A percentile compares a stretch with the other conserved stretches of the same genome.
phyloP scores from a whole-genome alignment of 2,888 invertebrate genomes.

The Apomyelois bistriatella region DNA sequence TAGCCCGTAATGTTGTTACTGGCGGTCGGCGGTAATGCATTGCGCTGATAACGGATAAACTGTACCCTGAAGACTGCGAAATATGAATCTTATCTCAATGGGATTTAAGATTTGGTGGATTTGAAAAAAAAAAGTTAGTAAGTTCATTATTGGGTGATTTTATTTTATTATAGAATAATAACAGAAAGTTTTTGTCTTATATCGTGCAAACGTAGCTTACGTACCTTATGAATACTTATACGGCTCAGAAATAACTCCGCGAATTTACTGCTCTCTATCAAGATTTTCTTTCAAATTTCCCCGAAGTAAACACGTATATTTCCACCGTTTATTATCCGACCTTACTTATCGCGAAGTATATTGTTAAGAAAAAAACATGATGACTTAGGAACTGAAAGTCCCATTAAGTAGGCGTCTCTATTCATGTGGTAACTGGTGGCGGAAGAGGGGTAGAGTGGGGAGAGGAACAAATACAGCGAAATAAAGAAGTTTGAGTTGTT shows the following conservation, averaged over 20 bases:
- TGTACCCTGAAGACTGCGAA: conserved; percentile 69
- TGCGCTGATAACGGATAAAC: conserved; percentile 79
- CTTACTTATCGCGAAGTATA: conserved; percentile 68
- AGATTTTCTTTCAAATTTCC: conserved; percentile 61
- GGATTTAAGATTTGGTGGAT: conserved; percentile 17
- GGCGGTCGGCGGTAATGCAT: conserved; percentile 58
- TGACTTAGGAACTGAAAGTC: conserved; percentile 79
- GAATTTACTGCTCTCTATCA: conserved; percentile 63
- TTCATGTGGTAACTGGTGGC: conserved; percentile 71
- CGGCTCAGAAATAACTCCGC: conserved; percentile 37
- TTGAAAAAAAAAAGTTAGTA: conserved; percentile 2
- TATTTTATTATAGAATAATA: too few species aligned
- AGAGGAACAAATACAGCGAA: conserved; percentile 60
- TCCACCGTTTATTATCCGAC: conserved; percentile 74
- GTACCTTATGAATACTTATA: conserved; percentile 28
- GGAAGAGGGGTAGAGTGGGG: conserved; percentile 42
- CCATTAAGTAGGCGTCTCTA: conserved; percentile 76
- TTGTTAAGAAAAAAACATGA: conserved; percentile 70
- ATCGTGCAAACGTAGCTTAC: conserved; percentile 24
- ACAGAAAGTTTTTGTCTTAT: too few species aligned
- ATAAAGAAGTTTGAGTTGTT: conserved; percentile 77
- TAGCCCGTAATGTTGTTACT: conserved; percentile 77
- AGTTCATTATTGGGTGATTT: neutral
- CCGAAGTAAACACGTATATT: conserved; percentile 60
- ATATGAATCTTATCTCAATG: conserved; percentile 29